Base-by-base conservation (phyloP, 2,113 vertebrate species). In the Tachycineta bicolor region DNA sequence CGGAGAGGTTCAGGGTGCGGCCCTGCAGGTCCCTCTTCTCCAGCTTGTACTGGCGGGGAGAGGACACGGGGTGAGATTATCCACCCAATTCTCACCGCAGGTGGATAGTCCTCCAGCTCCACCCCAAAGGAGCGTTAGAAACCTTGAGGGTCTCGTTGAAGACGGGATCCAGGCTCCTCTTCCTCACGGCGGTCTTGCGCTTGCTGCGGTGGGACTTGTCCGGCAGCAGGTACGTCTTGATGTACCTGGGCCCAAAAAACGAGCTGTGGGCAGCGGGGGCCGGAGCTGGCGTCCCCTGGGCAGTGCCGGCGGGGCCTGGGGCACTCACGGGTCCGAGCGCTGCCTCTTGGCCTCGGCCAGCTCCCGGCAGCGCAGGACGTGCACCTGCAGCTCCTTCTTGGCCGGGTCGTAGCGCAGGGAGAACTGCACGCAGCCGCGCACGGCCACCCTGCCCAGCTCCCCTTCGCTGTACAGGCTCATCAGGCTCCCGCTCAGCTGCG, bases 221-320 rank as follows among this genome's bases (percentile, higher is more conserved):
- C 0, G 99, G 99, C 82, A 99, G 98, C 39, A 99, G 98, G 97
- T 99, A 99, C 17, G 98, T 97, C 97, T 99, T 99, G 62, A 99
- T 99, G 67, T 99, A 99, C 94, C 99, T 99, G 97, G 46, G 39
- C 24, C 44, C 70, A 3, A 12, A 41, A 37, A 4, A 1, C 0
- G 8, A 12, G 44, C 5, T 5, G 79, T 53, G 6, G 15, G 53
- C 41, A 1, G 4, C 0, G 24, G 60, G 26, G 26, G 14, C n/a
- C 41, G 8, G 12, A 0, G 1, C 1, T 65, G 77, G 76, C 84
- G 23, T 3, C 4, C 0, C 62, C 69, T 0, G 19, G 56, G 59
- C 37, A 10, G 14, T 0, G 12, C 34, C 17, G 1, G 2, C 2
- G 2, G 16, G 82, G 62, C 8, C 23, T 0, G 17, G 34, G 63